phyloP scores from a whole-genome alignment of 2,888 invertebrate genomes.

The Pterostichus niger region DNA sequence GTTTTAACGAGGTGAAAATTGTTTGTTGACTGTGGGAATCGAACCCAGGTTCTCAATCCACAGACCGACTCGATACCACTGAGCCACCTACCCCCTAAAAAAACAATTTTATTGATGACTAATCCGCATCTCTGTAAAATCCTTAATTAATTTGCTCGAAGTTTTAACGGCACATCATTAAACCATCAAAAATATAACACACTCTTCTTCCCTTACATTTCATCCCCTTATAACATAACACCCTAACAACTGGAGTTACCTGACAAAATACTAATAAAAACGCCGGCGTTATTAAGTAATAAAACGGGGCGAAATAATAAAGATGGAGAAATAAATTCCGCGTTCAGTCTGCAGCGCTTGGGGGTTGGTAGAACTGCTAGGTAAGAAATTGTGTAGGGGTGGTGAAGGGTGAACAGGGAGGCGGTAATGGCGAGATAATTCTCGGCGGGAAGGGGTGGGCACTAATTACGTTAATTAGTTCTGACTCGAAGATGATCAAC shows the following conservation, averaged over 20 bases:
- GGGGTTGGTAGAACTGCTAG: conserved; percentile 15
- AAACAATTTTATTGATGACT: too few relatives aligned
- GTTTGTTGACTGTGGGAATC: too few relatives aligned
- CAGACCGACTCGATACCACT: too few relatives aligned
- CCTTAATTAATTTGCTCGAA: conserved; percentile 30
- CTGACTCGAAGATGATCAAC: conserved; percentile 66
- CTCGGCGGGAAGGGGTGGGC: conserved; percentile 32
- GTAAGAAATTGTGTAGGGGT: not conserved
- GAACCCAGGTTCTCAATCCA: too few relatives aligned
- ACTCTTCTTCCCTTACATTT: conserved; percentile 29
- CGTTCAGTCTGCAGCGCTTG: conserved; percentile 14
- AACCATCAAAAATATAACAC: conserved; percentile 28
- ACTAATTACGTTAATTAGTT: conserved; percentile 67
- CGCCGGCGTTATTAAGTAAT: conserved; percentile 50
- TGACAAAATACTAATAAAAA: conserved; percentile 52
- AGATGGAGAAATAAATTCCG: conserved; percentile 53
- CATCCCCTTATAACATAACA: conserved; percentile 38
- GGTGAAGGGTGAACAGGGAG: not conserved
- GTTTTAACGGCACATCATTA: conserved; percentile 15
- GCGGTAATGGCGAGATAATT: conserved; percentile 43
- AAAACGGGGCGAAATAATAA: conserved; percentile 50
- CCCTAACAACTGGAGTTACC: conserved; percentile 47
- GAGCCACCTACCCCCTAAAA: too few relatives aligned
- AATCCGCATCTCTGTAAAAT: not conserved
- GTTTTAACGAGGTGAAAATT: too few relatives aligned